Evolutionary conservation across 2,113 vertebrate genomes (phyloP), one percentile per base, ranked within the genome.

Genomic region (Clupea harengus): DNA sequence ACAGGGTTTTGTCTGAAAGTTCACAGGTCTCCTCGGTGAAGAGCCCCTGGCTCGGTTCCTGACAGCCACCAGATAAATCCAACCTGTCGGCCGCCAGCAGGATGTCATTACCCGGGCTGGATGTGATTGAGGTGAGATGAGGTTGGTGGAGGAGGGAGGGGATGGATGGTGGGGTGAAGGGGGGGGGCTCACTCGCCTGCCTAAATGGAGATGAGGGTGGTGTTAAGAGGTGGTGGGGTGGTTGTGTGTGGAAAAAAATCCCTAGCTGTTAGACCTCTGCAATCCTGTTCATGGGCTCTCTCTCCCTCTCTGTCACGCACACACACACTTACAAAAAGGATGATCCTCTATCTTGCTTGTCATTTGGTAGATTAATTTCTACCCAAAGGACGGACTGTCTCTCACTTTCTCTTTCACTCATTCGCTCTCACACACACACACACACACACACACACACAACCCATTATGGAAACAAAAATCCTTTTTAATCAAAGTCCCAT

Each of bases 341-440:
- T 78, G 72, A 78, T 78, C 25, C 9, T 78, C 72, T 39, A 28
- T 78, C 72, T 78, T 17, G 39, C 28, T 78, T 78, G 72, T 78
- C 72, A 78, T 78, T 78, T 78, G 9, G 72, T 39, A 78, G 28
- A 78, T 78, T 78, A 78, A 13, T 78, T 78, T 44, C 39, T 78
- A 10, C 72, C 28, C 28, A 78, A 78, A 78, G 28, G 72, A 78
- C 72, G 39, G 72, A 78, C 28, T 60, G 4, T 60, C 54, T 22
- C 47, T 64, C 20, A n/a, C 57, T 22, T 3, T 22, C 18, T 54
- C 17, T 54, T 1, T 7, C 57, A n/a, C 3, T 22, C 57, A n/a
- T 20, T 22, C 57, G 20, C 57, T 6, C 57, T 6, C 57, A n/a
- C 57, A 64, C 17, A 64, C 57, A 64, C 67, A 75, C 25, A 72